Evolutionary conservation across 2,113 vertebrate genomes (phyloP).

Genomic region (Gallinago paraguaiae): DNA sequence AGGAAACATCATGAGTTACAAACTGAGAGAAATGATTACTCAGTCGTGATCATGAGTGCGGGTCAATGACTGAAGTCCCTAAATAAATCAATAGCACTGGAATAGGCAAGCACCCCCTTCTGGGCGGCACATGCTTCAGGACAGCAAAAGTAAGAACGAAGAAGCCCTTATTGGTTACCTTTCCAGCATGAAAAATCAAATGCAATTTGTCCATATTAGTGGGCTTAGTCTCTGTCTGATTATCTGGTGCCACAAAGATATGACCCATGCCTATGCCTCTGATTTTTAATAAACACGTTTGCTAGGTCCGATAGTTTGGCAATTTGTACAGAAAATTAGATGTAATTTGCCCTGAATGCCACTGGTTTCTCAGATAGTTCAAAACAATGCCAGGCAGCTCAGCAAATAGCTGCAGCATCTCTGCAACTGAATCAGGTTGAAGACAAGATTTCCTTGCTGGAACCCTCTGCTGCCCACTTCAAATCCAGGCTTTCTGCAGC

Average conservation of each 20-base stretch:
- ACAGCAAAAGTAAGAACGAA: conserved; percentile 26
- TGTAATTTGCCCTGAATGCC: conserved; percentile 78
- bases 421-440: neutral
- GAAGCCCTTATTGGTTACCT: conserved; percentile 44
- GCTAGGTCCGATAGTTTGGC: conserved; percentile 70
- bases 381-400: conserved; percentile 53
- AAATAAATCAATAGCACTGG: conserved; percentile 66
- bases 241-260: conserved; percentile 66
- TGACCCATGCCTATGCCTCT: conserved; percentile 64
- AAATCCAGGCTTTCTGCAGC: fast-evolving
- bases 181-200: conserved; percentile 72
- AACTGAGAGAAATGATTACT: conserved; percentile 66
- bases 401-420: conserved; percentile 25
- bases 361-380: conserved; percentile 74
- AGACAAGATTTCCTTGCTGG: neutral
- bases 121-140: neutral
- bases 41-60: conserved; percentile 55
- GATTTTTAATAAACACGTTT: conserved; percentile 79
- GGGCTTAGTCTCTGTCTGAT: conserved; percentile 69
- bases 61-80: conserved; percentile 41
- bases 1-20: conserved; percentile 42
- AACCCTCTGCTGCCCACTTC: neutral
- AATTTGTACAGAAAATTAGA: conserved; percentile 82
- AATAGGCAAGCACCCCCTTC: conserved; percentile 56
- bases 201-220: conserved; percentile 75